Percentiles rank a stretch among this genome's conserved stretches.
These are phyloP conservation scores for Drosophila virilis DNA, from an alignment of 1,140 invertebrate genomes.

Conservation along the genomic window DNA sequence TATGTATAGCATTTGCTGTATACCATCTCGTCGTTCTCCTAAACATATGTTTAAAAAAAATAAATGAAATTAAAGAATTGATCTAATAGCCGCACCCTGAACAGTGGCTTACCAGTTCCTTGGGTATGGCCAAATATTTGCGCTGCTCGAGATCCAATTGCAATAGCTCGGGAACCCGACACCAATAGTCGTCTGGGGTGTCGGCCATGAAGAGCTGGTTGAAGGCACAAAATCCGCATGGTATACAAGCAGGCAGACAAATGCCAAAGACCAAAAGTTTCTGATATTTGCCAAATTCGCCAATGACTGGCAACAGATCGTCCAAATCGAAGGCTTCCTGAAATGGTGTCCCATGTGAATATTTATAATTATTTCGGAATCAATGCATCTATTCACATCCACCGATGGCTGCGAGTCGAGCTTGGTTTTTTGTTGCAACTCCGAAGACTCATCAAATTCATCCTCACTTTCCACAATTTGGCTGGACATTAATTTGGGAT, in stretches of 20 bases:
- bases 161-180: slow-evolving; percentile 88
- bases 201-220: slow-evolving; percentile 95
- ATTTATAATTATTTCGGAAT: background rate
- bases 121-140: slow-evolving; percentile 88
- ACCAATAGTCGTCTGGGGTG: slow-evolving; percentile 91
- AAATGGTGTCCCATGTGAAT: background rate
- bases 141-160: slow-evolving; percentile 86
- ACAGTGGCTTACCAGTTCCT: slow-evolving; percentile 75
- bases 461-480: slow-evolving; percentile 69
- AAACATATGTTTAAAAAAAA: slow-evolving; percentile 2
- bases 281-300: slow-evolving; percentile 94
- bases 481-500: slow-evolving; percentile 16
- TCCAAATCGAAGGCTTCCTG: slow-evolving; percentile 90
- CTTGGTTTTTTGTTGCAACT: slow-evolving; percentile 59
- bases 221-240: slow-evolving; percentile 95
- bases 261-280: slow-evolving; percentile 93
- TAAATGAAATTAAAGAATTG: background rate
- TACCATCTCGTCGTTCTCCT: slow-evolving; percentile 84
- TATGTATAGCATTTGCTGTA: slow-evolving; percentile 88
- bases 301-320: slow-evolving; percentile 92
- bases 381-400: slow-evolving; percentile 45
- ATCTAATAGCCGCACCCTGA: too few species aligned
- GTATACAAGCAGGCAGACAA: slow-evolving; percentile 93
- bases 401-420: slow-evolving; percentile 55
- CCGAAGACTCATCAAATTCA: slow-evolving; percentile 71